A percentile compares a stretch with the other conserved stretches of the same genome.
Evolutionary conservation across 2,888 invertebrate species (phyloP).

Genomic region (Orthonychiurus folsomi): DNA sequence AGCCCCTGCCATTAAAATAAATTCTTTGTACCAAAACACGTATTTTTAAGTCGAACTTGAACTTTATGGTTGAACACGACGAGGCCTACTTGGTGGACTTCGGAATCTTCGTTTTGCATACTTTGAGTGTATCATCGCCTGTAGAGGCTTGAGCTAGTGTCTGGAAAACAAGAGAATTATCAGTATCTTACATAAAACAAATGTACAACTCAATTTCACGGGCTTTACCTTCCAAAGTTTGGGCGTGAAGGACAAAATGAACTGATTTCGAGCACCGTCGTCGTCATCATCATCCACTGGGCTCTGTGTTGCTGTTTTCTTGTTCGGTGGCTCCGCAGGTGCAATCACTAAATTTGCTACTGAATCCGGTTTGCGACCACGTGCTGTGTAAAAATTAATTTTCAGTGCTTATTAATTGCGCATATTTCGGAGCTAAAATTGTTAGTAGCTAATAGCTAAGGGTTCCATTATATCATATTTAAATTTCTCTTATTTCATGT

Average conservation of each 20-base stretch:
- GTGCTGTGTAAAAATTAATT: neutral
- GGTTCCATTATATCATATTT: neutral
- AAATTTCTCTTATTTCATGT: constrained; percentile 2
- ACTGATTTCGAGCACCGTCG: constrained; percentile 5
- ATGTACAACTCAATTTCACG: too few relatives aligned
- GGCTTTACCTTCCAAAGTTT: constrained; percentile 12
- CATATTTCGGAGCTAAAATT: neutral
- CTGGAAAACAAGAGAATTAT: too few relatives aligned
- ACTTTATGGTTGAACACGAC: too few relatives aligned
- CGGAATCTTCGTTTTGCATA: too few relatives aligned
- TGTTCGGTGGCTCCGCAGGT: constrained; percentile 9
- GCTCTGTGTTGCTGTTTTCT: neutral
- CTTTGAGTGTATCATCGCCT: too few relatives aligned
- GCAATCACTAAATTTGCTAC: neutral
- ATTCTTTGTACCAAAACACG: too few relatives aligned
- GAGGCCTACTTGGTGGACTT: too few relatives aligned
- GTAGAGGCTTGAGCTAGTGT: too few relatives aligned
- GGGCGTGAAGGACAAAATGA: constrained; percentile 10
- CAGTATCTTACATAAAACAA: too few relatives aligned
- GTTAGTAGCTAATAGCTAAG: neutral
- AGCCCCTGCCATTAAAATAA: too few relatives aligned
- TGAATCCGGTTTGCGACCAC: neutral
- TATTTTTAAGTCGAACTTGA: too few relatives aligned
- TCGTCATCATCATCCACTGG: neutral
- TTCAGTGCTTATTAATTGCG: too few relatives aligned